Evolutionary conservation across 2,113 vertebrate genomes (phyloP), one percentile per base, ranked within the genome.

Genomic region (Xyrauchen texanus): DNA sequence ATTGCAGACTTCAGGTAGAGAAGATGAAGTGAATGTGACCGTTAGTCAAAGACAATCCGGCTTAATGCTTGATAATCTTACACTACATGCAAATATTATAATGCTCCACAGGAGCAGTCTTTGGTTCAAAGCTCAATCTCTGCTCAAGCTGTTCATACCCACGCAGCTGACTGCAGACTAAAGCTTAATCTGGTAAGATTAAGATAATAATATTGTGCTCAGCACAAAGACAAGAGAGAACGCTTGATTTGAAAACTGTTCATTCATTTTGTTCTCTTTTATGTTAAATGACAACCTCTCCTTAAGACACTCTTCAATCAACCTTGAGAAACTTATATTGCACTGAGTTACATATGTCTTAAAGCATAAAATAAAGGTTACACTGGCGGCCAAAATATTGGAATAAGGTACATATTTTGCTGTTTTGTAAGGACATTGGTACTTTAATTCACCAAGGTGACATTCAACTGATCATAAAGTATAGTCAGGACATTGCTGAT

Each of bases 31-130:
- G 46, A 75, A 63, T 52, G 58, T 63, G 60, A 52, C 72, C 46
- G 7, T 46, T 60, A 75, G 72, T 63, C 45, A 63, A 51, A 51
- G 58, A 51, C 60, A 13, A 58, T 42, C 60, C 63, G 4, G 61
- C 72, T 51, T 75, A 75, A 75, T 75, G 13, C 72, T n/a, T 75
- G 72, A 75, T 63, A 62, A 75, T 63, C 72, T 75, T 63, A 15
- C 49, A 63, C 58, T 63, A 63, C 45, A n/a, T 15, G 7, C 58
- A 51, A 49, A 62, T 58, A 63, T 74, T 51, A 74, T 62, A 51
- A n/a, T 6, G 71, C 46, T 62, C 45, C 60, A 62, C 58, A 74
- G 45, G 58, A 74, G 15, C 57, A 9, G 57, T 62, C 57, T 62
- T 73, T n/a, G 46, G 60, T 74, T 72, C 55, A 72, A 60, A 72